Evolutionary conservation across 2,888 invertebrate species (phyloP).

Genomic region (Steromphala cineraria): DNA sequence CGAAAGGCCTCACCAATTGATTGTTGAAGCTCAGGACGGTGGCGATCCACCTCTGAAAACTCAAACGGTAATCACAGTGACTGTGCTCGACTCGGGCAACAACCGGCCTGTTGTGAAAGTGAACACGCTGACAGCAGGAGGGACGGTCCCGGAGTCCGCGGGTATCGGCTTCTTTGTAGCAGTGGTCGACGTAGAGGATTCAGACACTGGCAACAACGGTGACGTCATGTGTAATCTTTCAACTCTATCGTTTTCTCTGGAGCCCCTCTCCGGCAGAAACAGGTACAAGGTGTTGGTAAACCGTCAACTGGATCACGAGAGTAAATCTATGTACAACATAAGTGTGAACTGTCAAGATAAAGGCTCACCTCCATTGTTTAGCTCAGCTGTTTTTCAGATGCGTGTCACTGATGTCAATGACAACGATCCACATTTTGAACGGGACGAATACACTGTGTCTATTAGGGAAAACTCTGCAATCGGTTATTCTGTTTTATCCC

Average conservation of each 20-base stretch:
- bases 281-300: constrained; percentile 46
- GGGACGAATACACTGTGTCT: constrained; percentile 35
- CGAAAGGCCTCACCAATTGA: constrained; percentile 29
- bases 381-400: constrained; percentile 42
- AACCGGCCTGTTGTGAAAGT: constrained; percentile 84
- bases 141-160: constrained; percentile 53
- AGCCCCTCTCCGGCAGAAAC: constrained; percentile 36
- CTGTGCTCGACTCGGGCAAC: constrained; percentile 89
- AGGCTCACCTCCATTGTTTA: constrained; percentile 47
- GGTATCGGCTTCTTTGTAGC: constrained; percentile 57
- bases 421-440: constrained; percentile 45
- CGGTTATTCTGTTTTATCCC: constrained; percentile 44
- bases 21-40: constrained; percentile 42
- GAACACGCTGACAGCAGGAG: constrained; percentile 35
- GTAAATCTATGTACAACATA: constrained; percentile 37
- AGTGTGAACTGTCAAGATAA: constrained; percentile 48
- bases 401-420: constrained; percentile 59
- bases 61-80: constrained; percentile 41
- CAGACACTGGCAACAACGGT: constrained; percentile 57
- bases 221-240: constrained; percentile 48
- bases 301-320: constrained; percentile 49
- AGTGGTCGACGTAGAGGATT: constrained; percentile 60
- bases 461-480: constrained; percentile 51
- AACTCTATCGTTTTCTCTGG: constrained; percentile 32
- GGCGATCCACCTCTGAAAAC: constrained; percentile 40